phyloP scores from a whole-genome alignment of 1,140 invertebrate species.

The Drosophila rufa region DNA sequence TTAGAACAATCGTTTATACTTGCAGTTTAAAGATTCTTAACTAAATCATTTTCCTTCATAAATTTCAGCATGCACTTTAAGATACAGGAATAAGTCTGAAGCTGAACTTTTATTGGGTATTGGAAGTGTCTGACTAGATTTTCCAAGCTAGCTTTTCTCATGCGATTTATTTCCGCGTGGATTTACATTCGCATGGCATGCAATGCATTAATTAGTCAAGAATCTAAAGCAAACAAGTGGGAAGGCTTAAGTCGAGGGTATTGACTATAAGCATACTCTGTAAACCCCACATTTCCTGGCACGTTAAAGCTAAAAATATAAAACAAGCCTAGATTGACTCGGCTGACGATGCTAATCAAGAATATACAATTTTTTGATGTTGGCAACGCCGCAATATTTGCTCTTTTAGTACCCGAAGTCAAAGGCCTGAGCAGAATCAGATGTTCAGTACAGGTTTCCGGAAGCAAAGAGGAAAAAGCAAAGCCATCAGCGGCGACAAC shows the following conservation, averaged over 20 bases:
- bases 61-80: neutral
- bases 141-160: constrained; percentile 26
- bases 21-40: neutral
- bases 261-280: neutral
- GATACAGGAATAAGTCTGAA: constrained; percentile 5
- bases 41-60: neutral
- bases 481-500: constrained; percentile 7
- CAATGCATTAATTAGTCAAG: constrained; percentile 50
- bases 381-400: neutral
- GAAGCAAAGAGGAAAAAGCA: constrained; percentile 9
- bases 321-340: no score
- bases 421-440: neutral
- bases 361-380: neutral
- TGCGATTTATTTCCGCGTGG: constrained; percentile 49
- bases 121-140: constrained; percentile 2
- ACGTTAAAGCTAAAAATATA: no score
- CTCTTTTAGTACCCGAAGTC: neutral
- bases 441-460: constrained; percentile 26
- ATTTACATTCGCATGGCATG: constrained; percentile 24
- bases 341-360: neutral
- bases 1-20: neutral
- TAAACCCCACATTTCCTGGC: neutral
- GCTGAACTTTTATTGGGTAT: neutral
- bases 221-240: constrained; percentile 2
- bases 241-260: neutral